Base-by-base conservation (phyloP, 2,888 invertebrate genomes). In the Hipparchia semele region DNA sequence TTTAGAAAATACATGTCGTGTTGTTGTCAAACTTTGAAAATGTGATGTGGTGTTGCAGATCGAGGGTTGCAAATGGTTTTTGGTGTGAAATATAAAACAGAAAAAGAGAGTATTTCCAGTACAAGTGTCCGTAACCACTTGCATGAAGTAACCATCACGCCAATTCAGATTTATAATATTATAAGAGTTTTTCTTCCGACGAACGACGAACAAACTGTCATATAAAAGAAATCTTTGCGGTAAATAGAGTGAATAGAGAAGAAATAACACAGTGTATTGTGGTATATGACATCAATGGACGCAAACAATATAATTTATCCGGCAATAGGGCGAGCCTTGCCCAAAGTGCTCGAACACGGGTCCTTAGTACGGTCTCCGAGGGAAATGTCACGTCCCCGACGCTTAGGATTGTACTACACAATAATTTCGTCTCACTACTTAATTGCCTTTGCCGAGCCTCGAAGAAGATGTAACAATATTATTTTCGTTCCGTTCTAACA, bases 311-410 rank as follows among this genome's bases (percentile, higher is more conserved):
- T 66, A 71, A 73, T 73, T 73, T 73, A 51, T 60, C 56, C 68
- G 64, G 70, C 66, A 70, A 68, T 69, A 69, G 68, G 70, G 67
- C 53, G 62, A 68, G 56, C 66, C 56, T 72, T 69, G 68, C 72
- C 67, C 54, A 69, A 66, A 75, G 77, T 72, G 75, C 71, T 73
- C 79, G 85, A 86, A 83, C 84, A 84, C 79, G 84, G 68, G 51
- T 81, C 83, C 83, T 86, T 86, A 86, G 56, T 84, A 83, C 80
- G 84, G 82, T 81, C 49, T 49, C 68, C 33, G 33, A 68, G 86
- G 85, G 84, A 85, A 87, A 87, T 83, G 86, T 87, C 88, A 88
- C 88, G 88, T 87, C 82, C 84, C 83, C 77, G 82, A 86, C 86
- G 83, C 86, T 87, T 85, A 82, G 82, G 84, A 82, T 81, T 78